Base-by-base conservation (phyloP, 1,140 invertebrate species). In the Daktulosphaira vitifoliae region DNA sequence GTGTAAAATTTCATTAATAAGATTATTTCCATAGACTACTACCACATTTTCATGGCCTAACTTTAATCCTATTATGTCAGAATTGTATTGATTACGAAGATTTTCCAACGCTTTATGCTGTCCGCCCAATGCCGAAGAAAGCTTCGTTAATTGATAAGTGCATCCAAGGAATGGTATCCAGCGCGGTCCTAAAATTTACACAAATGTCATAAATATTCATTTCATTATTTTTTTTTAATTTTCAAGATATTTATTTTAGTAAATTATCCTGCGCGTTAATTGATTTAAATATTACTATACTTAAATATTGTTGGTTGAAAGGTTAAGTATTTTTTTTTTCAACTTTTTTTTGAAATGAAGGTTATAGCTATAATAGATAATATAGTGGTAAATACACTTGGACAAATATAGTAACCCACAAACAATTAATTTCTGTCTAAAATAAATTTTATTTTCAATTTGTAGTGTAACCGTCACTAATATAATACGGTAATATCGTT, bases 91-190 rank as follows among this genome's bases (percentile, higher is more conserved):
- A 65, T 81, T 75, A 0, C 81, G 74, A 54, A 88, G 75, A 33
- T 81, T 73, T 18, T 77, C 69, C 5, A 87, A 77, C 0, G 81
- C 83, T 29, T 80, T 72, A 71, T 85, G 83, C 70, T 86, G 82
- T 0, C 83, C 82, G 1, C 82, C 80, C 56, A 76, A 71, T 52
- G 78, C 71, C 38, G 73, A 76, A 1, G 78, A 73, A 22, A 84
- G 71, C 68, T 76, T 76, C 48, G 79, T 78, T 5, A 88, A 71
- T 46, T 80, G 69, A n/a, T 75, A 71, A 1, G 79, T 76, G 69
- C 82, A 85, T 15, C 87, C 87, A 18, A 86, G 67, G 68, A 86
- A 75, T 8, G 86, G 86, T 68, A 82, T 77, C 76, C 83, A 80
- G 54, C 72, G 72, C 44, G 88, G 88, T 72, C 88, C 88, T 88